Base-by-base conservation (phyloP, 2,888 invertebrate species). In the Cheilosia soror region DNA sequence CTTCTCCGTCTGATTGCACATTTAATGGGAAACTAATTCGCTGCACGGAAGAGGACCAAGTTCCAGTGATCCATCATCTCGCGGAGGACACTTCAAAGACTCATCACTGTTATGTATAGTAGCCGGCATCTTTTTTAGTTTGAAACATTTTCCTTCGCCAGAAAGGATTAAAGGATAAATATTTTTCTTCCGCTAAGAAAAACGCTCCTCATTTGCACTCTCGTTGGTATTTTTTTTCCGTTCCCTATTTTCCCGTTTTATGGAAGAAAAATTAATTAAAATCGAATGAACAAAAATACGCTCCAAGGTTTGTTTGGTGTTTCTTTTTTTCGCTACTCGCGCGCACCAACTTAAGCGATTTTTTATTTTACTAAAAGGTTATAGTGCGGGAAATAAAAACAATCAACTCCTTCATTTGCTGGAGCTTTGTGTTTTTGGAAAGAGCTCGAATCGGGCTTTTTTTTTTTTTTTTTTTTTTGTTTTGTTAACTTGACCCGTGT, bases 21-120 rank as follows among this genome's bases (percentile, higher is more conserved):
- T 77, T 85, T 85, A 85, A 85, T 85, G 85, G 76, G 81, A 85
- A 85, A 85, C 85, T 85, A 85, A 85, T 85, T 85, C 68, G 65
- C 33, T 69, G 66, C 75, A 80, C 15, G 27, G 13, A 33, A 42
- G 40, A 65, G 69, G 65, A 75, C 80, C 80, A 65, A 80, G 33
- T 75, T 80, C 68, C 44, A 72, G 71, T 55, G 66, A 85, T 85
- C 85, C 76, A 85, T 85, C 85, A 85, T 85, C 51, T 53, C 57
- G 15, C 20, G 71, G 37, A 66, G 69, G 66, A 76, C 81, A 68
- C 51, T 62, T 79, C 42, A 63, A 71, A 60, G 42, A 20, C 71
- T 25, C 71, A 49, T 57, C 72, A 51, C 42, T 25, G 47, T 51
- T n/a, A n/a, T 33, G n/a, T n/a, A 6, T 15, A 47, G 25, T 27